Percentiles rank a stretch among this genome's conserved stretches.
phyloP scores from a whole-genome alignment of 2,113 vertebrate species.

The Brachirus orientalis region DNA sequence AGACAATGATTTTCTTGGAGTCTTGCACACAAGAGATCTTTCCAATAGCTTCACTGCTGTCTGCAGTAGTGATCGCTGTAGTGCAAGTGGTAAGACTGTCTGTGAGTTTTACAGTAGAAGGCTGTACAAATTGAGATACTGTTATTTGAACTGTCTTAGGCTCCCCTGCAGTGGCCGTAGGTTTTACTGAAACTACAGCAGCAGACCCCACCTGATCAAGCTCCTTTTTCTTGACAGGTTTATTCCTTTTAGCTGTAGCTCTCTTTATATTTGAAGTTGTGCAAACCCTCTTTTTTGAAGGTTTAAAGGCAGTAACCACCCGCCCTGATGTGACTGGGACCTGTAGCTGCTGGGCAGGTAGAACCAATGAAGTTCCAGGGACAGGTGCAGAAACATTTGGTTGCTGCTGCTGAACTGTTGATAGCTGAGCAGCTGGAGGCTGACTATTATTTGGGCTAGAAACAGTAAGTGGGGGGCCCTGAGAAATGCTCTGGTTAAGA shows the following conservation, averaged over 20 bases:
- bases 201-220: constrained; percentile 60
- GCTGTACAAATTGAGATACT: constrained; percentile 32
- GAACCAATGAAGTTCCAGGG: constrained; percentile 41
- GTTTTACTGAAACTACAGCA: constrained; percentile 65
- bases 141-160: constrained; percentile 41
- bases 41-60: constrained; percentile 5
- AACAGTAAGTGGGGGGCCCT: constrained; percentile 80
- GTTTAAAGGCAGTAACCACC: constrained; percentile 55
- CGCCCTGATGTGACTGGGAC: constrained; percentile 47
- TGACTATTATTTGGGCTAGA: constrained; percentile 88
- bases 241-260: constrained; percentile 81
- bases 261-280: constrained; percentile 81
- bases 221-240: constrained; percentile 78
- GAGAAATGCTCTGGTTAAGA: constrained; percentile 97
- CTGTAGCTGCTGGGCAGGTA: constrained; percentile 61
- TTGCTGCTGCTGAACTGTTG: constrained; percentile 68
- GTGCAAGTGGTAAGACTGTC: constrained; percentile 18
- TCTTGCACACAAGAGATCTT: constrained; percentile 37
- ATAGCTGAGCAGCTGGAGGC: constrained; percentile 74
- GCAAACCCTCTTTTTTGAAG: constrained; percentile 63
- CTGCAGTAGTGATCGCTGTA: constrained; percentile 25
- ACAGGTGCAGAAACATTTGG: constrained; percentile 39
- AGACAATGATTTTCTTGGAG: constrained; percentile 26
- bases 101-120: constrained; percentile 34
- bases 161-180: constrained; percentile 44